phyloP scores from a whole-genome alignment of 2,888 invertebrate genomes.

The Allacma fusca region DNA sequence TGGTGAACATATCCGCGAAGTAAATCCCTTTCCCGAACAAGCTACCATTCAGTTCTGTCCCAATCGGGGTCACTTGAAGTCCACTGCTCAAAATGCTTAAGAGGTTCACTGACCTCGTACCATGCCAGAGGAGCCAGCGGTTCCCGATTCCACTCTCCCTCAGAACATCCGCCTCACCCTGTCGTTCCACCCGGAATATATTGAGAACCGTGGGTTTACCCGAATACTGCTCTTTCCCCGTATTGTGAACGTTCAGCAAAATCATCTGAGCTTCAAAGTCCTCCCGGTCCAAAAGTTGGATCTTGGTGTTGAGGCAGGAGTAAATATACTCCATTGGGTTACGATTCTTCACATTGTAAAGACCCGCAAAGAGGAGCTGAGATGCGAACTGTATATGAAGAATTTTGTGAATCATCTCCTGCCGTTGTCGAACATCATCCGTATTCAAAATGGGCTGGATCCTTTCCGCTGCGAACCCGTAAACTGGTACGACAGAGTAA shows the following conservation, averaged over 20 bases:
- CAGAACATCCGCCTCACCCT: slow-evolving; percentile 47
- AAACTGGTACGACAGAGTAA: slow-evolving; percentile 66
- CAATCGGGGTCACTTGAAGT: slow-evolving; percentile 66
- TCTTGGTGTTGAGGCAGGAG: slow-evolving; percentile 64
- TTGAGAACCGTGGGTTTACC: slow-evolving; percentile 51
- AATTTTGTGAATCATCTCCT: slow-evolving; percentile 63
- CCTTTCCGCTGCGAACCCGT: slow-evolving; percentile 65
- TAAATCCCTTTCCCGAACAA: slow-evolving; percentile 65
- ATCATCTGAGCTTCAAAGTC: slow-evolving; percentile 66
- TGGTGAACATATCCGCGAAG: slow-evolving; percentile 66
- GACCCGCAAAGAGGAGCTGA: slow-evolving; percentile 64
- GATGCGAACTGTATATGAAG: slow-evolving; percentile 65
- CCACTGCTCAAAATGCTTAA: slow-evolving; percentile 67
- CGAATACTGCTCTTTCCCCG: slow-evolving; percentile 60
- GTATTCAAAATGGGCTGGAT: slow-evolving; percentile 64
- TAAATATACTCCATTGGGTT: slow-evolving; percentile 67
- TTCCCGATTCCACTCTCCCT: slow-evolving; percentile 56
- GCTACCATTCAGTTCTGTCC: slow-evolving; percentile 64
- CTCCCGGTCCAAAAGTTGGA: slow-evolving; percentile 64
- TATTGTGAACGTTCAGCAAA: slow-evolving; percentile 66
- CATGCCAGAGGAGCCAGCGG: slow-evolving; percentile 66
- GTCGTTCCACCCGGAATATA: slow-evolving; percentile 59
- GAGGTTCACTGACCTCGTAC: slow-evolving; percentile 66
- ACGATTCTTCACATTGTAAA: slow-evolving; percentile 58
- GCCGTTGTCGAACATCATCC: slow-evolving; percentile 62